Evolutionary conservation across 1,140 invertebrate genomes (phyloP).

Genomic region (Euglossa dilemma): DNA sequence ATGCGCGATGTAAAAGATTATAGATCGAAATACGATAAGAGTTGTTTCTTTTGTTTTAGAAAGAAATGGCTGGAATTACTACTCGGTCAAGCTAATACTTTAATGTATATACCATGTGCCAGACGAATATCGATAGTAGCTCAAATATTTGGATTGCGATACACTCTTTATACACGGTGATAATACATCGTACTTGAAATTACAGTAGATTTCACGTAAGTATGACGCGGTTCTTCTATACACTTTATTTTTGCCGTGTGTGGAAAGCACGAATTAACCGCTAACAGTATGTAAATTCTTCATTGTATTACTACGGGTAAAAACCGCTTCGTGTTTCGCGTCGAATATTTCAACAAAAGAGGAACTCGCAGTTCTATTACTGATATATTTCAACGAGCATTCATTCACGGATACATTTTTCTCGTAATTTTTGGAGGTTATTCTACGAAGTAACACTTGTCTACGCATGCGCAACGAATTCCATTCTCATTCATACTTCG

Average conservation of each 20-base stretch:
- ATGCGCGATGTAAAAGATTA: too few relatives aligned
- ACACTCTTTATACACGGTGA: neutral
- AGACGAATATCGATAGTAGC: too few relatives aligned
- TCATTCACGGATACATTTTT: neutral
- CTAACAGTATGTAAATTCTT: neutral
- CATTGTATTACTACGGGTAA: neutral
- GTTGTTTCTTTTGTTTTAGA: too few relatives aligned
- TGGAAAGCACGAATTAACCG: neutral
- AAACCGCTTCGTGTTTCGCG: neutral
- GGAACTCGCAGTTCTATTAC: neutral
- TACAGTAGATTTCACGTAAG: neutral
- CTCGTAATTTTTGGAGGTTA: neutral
- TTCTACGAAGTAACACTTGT: neutral
- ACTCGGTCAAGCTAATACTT: too few relatives aligned
- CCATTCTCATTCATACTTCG: neutral
- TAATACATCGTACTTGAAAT: neutral
- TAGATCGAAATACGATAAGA: too few relatives aligned
- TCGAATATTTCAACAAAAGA: neutral
- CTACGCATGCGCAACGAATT: neutral
- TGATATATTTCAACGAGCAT: neutral
- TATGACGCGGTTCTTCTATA: neutral
- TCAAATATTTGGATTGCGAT: neutral
- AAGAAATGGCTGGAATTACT: too few relatives aligned
- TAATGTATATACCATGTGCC: too few relatives aligned
- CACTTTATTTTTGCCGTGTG: neutral